Conservation (phyloP, 2,888 invertebrate species). For the Geophilus truncorum region DNA sequence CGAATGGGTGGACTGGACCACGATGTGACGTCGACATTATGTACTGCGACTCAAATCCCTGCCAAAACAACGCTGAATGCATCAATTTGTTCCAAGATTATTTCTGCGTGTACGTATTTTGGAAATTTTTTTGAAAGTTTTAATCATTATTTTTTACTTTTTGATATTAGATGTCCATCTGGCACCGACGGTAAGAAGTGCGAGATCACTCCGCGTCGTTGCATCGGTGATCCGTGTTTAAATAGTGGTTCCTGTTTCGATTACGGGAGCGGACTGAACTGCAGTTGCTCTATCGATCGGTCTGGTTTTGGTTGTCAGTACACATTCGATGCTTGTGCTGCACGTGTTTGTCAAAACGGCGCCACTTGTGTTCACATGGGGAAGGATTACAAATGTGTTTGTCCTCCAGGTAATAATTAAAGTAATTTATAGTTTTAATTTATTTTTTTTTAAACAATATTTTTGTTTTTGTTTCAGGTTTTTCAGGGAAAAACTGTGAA, state of each 20-base stretch:
- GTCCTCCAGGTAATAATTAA: slow-evolving; percentile 64
- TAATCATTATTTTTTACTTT: slow-evolving; percentile 34
- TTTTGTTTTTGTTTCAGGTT: slow-evolving; percentile 36
- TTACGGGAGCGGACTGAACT: slow-evolving; percentile 90
- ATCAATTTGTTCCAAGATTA: slow-evolving; percentile 87
- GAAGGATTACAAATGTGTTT: slow-evolving; percentile 72
- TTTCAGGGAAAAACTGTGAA: slow-evolving; percentile 74
- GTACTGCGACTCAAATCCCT: slow-evolving; percentile 77
- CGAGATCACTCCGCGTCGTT: slow-evolving; percentile 91
- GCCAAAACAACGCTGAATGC: slow-evolving; percentile 87
- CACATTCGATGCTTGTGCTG: slow-evolving; percentile 87
- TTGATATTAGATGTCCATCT: slow-evolving; percentile 66
- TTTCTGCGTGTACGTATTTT: slow-evolving; percentile 74
- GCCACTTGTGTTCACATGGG: slow-evolving; percentile 85
- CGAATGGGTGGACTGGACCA: slow-evolving; percentile 78
- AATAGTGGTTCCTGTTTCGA: slow-evolving; percentile 93
- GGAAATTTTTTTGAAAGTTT: background rate
- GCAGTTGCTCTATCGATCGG: slow-evolving; percentile 80
- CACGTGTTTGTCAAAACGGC: slow-evolving; percentile 82
- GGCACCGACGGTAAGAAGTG: slow-evolving; percentile 96
- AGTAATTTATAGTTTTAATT: background rate
- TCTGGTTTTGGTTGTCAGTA: slow-evolving; percentile 88
- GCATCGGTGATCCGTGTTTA: slow-evolving; percentile 90
- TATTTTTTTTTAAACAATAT: background rate
- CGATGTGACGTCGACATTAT: slow-evolving; percentile 83